Conservation (phyloP, 2,113 vertebrate genomes). For the Mobula hypostoma region DNA sequence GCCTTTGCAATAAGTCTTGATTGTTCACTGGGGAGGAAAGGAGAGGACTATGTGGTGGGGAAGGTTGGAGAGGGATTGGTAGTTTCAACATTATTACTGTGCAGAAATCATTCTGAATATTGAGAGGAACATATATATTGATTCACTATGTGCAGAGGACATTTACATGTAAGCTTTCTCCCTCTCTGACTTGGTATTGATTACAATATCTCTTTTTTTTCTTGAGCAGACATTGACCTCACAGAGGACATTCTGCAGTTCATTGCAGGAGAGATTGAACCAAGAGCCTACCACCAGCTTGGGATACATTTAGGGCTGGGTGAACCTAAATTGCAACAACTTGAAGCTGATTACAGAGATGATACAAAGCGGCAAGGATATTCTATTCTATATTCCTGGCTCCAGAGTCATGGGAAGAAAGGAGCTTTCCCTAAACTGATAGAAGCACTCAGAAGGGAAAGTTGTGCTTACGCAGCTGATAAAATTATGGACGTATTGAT, state of each 20-base stretch:
- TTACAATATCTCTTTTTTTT: background rate
- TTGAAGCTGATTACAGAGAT: background rate
- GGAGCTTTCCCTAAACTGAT: background rate
- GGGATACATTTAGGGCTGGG: background rate
- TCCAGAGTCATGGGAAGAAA: background rate
- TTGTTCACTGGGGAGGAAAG: background rate
- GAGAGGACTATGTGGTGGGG: no score
- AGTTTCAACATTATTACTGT: background rate
- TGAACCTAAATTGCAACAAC: background rate
- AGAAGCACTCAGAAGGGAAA: background rate
- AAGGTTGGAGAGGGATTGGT: background rate
- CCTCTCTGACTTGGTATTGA: background rate
- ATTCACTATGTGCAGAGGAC: background rate
- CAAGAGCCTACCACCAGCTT: background rate
- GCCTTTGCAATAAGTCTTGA: background rate
- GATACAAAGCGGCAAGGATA: background rate
- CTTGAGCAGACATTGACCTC: conserved; percentile 6
- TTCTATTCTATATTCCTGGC: background rate
- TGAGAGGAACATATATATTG: background rate
- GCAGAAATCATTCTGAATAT: background rate
- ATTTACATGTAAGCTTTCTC: background rate
- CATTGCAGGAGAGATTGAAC: background rate
- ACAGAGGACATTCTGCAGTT: background rate
- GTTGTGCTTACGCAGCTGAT: background rate
- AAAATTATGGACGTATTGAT: background rate